Evolutionary conservation across 2,797 vertebrate genomes (phyloP).

Genomic region (Pseudochaenichthys georgianus): DNA sequence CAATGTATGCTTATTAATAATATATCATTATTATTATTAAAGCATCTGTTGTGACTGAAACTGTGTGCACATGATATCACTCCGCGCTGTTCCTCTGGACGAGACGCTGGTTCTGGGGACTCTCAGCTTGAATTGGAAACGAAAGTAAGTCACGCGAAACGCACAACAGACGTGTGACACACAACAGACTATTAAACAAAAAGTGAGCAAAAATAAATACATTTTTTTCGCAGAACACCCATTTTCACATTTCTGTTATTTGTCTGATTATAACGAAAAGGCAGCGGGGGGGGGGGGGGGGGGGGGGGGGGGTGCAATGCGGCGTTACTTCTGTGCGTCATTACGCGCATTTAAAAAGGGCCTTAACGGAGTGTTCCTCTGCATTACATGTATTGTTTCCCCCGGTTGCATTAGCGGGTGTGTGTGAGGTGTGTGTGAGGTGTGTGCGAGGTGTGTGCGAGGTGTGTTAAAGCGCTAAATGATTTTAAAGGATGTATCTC

Average conservation of each 20-base stretch:
- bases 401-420: not conserved
- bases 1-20: not conserved
- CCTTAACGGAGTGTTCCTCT: not conserved
- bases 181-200: constrained; percentile 45
- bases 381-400: not conserved
- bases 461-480: constrained; percentile 15
- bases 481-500: constrained; percentile 76
- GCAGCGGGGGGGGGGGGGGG: too few relatives aligned
- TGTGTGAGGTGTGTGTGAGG: not conserved
- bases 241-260: constrained; percentile 20
- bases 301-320: too few relatives aligned
- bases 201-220: constrained; percentile 46
- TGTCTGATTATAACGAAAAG: constrained; percentile 24
- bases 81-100: constrained; percentile 4
- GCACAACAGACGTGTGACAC: constrained; percentile 47
- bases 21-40: too few relatives aligned
- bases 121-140: constrained; percentile 69
- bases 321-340: not conserved
- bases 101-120: constrained; percentile 28
- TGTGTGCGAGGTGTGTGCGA: too few relatives aligned
- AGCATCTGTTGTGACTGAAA: too few relatives aligned
- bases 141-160: constrained; percentile 68
- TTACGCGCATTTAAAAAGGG: not conserved
- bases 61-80: too few relatives aligned
- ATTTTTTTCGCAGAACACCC: constrained; percentile 26